Conservation (phyloP, 2,888 invertebrate species). For the Drosophila nr. perissopoda region DNA sequence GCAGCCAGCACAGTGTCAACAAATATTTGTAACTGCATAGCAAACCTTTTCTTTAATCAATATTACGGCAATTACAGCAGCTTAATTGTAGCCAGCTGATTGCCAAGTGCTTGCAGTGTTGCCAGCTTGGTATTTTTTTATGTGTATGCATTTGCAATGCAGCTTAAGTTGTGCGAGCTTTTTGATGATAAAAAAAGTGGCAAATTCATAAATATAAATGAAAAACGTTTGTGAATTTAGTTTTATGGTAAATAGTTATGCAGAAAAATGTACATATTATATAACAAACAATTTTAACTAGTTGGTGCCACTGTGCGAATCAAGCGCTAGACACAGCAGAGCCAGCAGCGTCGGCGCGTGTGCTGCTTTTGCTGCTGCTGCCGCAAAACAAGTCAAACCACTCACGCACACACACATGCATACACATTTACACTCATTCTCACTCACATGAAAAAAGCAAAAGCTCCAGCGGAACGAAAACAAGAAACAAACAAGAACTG, state of each 20-base stretch:
- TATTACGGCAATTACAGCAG: conserved; percentile 3
- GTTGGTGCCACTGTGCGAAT: conserved; percentile 65
- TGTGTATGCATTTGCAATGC: conserved; percentile 1
- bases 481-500: conserved; percentile 50
- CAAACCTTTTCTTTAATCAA: conserved; percentile 15
- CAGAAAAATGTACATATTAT: neutral
- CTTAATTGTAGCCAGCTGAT: conserved; percentile 1
- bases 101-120: conserved; percentile 1
- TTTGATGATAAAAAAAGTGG: neutral
- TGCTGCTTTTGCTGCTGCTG: conserved; percentile 65
- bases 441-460: conserved; percentile 55
- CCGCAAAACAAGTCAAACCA: conserved; percentile 79
- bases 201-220: neutral
- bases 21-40: conserved; percentile 27
- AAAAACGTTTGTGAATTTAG: conserved; percentile 1
- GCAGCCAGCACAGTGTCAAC: conserved; percentile 52
- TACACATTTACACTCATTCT: conserved; percentile 33
- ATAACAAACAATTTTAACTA: conserved; percentile 5
- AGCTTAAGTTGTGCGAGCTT: neutral
- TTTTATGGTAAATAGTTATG: neutral
- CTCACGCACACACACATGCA: conserved; percentile 53
- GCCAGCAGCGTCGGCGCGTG: conserved; percentile 71
- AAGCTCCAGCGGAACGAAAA: conserved; percentile 65
- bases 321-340: conserved; percentile 65
- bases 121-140: conserved; percentile 6